A percentile compares a stretch with the other conserved stretches of the same genome.
These are phyloP conservation scores for Drosophila subpulchrella DNA, from an alignment of 1,140 invertebrate genomes.

Conservation along the genomic window DNA sequence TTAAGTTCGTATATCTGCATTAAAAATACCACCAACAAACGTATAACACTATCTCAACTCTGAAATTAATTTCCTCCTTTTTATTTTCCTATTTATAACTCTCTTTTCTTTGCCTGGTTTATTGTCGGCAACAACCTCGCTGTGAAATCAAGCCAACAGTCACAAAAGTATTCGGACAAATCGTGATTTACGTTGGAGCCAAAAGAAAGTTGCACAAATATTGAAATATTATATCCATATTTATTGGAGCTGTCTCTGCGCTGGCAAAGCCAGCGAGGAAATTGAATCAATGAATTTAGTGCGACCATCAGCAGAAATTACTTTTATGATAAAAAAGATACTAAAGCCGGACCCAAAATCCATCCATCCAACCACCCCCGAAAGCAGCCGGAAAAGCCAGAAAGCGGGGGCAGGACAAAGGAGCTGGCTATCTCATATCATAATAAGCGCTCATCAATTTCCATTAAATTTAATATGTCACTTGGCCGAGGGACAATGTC, in stretches of 20 bases:
- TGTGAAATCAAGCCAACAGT: conserved; percentile 5
- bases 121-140: neutral
- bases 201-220: conserved; percentile 62
- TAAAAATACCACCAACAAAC: neutral
- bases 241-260: conserved; percentile 45
- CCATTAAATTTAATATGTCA: conserved; percentile 84
- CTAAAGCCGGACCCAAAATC: conserved; percentile 38
- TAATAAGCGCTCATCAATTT: conserved; percentile 83
- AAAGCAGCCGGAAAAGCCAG: neutral
- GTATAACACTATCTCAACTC: neutral
- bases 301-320: conserved; percentile 78
- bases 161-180: conserved; percentile 42
- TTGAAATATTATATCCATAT: conserved; percentile 83
- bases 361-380: conserved; percentile 38
- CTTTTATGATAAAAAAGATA: conserved; percentile 78
- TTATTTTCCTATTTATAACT: conserved; percentile 8
- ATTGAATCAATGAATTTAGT: conserved; percentile 82
- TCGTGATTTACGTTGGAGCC: conserved; percentile 62
- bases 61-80: neutral
- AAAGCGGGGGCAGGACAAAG: conserved; percentile 37
- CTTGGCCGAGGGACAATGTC: conserved; percentile 45
- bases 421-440: conserved; percentile 74
- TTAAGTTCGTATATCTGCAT: too few relatives aligned
- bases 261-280: conserved; percentile 58
- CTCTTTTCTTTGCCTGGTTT: neutral